Evolutionary conservation across 2,888 invertebrate species (phyloP), one percentile per base, ranked within the genome.

Genomic region (Melinaea menophilus): DNA sequence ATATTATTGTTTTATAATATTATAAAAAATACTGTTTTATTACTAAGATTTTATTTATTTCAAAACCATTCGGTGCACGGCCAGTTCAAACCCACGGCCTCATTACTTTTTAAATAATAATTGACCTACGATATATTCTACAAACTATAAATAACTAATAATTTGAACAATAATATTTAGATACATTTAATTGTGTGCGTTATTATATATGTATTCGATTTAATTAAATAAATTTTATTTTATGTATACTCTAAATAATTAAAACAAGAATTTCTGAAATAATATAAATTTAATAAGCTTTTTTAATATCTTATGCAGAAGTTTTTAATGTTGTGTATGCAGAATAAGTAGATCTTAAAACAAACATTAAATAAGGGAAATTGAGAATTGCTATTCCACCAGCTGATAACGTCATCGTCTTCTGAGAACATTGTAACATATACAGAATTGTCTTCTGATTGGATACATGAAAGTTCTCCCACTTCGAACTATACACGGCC

Each of bases 301-400:
- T 22, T 22, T 22, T 22, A 22, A 22, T 22, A 22, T 22, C 22
- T 0, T 62, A 63, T 58, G 80, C 69, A 2, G 77, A 77, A 4
- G 82, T 75, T 13, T 79, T 74, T n/a, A 85, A 69, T 33, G 84
- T 77, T 1, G 81, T 81, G 45, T 82, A 85, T 2, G 80, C 75
- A 0, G 85, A 84, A 62, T 84, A 85, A 31, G 82, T 75, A 0
- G 76, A 75, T 41, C 71, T 81, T 1, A 75, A 67, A 0, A 85
- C 74, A 0, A 75, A 70, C 79, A 82, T 80, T 3, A 86, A 65
- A 3, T 77, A 78, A 2, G 66, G 70, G 46, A 79, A 82, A 54
- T 72, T 78, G 34, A 85, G 69, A 12, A 68, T 71, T 0, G 77
- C 71, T 0, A 85, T 67, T 0, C 83, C 81, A 0, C 84, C 86